phyloP scores from a whole-genome alignment of 2,113 vertebrate genomes.

The Octodon degus region DNA sequence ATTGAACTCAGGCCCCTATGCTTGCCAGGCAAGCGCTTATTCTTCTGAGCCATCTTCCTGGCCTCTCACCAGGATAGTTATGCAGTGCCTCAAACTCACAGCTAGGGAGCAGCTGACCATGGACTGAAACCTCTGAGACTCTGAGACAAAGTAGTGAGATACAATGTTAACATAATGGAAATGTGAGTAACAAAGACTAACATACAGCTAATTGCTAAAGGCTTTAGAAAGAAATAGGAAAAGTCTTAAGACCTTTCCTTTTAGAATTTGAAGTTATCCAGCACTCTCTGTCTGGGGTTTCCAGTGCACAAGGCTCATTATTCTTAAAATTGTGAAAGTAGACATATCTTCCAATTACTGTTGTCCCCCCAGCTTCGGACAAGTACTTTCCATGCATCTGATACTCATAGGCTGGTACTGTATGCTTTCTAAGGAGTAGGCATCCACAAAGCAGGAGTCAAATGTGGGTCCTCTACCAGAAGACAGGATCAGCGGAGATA shows the following conservation, averaged over 20 bases:
- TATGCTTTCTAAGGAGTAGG: not conserved
- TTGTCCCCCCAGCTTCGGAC: not conserved
- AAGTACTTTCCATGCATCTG: not conserved
- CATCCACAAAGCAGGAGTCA: not conserved
- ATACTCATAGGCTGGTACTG: not conserved
- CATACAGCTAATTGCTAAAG: not conserved
- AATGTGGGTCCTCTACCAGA: not conserved
- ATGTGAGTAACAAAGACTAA: not conserved
- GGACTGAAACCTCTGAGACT: not conserved
- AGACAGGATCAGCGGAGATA: not conserved
- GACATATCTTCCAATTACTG: not conserved
- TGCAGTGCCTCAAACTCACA: too few species aligned
- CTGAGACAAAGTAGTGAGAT: not conserved
- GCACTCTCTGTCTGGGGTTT: slow-evolving; percentile 29
- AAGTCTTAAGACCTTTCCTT: not conserved
- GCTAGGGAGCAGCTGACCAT: not conserved
- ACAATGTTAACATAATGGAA: not conserved
- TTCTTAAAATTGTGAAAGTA: not conserved
- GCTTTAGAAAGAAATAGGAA: not conserved
- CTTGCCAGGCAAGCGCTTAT: too few species aligned
- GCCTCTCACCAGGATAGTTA: too few species aligned
- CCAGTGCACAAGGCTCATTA: not conserved
- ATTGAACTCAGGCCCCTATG: too few species aligned
- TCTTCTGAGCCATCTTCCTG: too few species aligned
- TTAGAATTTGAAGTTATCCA: not conserved